phyloP scores from a whole-genome alignment of 2,888 invertebrate genomes.

The Polietes domitor region DNA sequence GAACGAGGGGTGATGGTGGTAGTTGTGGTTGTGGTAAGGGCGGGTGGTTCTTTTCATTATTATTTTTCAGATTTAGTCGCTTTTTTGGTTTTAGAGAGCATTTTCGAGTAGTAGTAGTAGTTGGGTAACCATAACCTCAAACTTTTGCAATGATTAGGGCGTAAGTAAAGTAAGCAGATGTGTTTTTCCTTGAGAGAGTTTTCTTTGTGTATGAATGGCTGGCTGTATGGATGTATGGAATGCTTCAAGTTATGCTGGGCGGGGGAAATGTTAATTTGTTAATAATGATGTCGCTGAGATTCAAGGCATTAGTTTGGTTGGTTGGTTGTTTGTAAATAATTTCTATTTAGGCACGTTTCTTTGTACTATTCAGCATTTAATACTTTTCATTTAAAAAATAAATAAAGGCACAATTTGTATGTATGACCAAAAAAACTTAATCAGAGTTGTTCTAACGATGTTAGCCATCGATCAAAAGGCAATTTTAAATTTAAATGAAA shows the following conservation, averaged over 20 bases:
- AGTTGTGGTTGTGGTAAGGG: conserved; percentile 28
- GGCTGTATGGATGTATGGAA: no score
- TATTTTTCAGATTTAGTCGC: conserved; percentile 14
- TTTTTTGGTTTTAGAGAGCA: conserved; percentile 23
- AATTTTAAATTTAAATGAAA: no score
- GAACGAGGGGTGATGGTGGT: conserved; percentile 33
- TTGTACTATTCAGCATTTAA: conserved; percentile 24
- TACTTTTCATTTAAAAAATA: not conserved
- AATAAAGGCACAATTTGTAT: conserved; percentile 52
- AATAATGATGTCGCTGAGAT: conserved; percentile 70
- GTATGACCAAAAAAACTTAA: no score
- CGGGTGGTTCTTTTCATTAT: conserved; percentile 28
- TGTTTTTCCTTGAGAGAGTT: conserved; percentile 1
- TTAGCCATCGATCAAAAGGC: no score
- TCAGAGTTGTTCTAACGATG: no score
- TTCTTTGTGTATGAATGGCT: conserved; percentile 45
- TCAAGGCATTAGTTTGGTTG: conserved; percentile 2
- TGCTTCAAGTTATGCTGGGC: conserved; percentile 71
- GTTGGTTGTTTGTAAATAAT: not conserved
- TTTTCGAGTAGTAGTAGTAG: not conserved
- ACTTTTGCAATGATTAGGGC: conserved; percentile 10
- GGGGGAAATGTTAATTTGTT: conserved; percentile 67
- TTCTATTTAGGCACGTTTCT: conserved; percentile 24
- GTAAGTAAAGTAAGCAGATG: conserved; percentile 24
- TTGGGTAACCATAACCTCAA: conserved; percentile 19